Base-by-base conservation (phyloP, 2,888 invertebrate genomes). In the Elgonia sp. region DNA sequence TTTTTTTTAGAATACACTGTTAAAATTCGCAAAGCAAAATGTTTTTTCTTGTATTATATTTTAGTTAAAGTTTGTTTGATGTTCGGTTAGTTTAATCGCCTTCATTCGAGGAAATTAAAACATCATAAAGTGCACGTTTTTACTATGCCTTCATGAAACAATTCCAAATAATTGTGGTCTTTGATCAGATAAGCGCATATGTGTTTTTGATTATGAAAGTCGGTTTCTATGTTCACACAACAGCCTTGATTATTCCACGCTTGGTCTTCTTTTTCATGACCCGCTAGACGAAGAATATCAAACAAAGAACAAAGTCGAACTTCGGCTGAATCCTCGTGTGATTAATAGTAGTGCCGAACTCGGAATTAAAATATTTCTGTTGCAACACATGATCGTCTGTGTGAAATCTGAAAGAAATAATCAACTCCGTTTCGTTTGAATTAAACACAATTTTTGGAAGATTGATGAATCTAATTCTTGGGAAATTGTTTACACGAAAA, bases 171-270 rank as follows among this genome's bases (percentile, higher is more conserved):
- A 79, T 39, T 50, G 12, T 62, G 42, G 42, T 50, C 42, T 50
- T 57, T 37, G 70, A 60, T 80, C 50, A 70, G 69, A 80, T 53
- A 80, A 62, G 21, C 9, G 62, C 42, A 62, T 40, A 29, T 62
- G n/a, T 53, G 57, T 50, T 70, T 80, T 20, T 21, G 72, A 81
- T 81, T 81, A 65, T 40, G 81, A 81, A 81, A 81, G 53, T 40
- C 72, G 21, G 55, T 62, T 72, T 55, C 29, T 72, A 39, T 21
- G 67, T 62, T 79, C 70, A 62, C 60, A 63, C 70, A 53, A 55
- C 60, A 46, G 60, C 10, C 60, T 60, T 29, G 60, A 60, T 73
- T 42, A 60, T 60, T 21, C 57, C 39, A 40, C 40, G 73, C 5
- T 46, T 37, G 60, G 60, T 60, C 60, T 42, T 57, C 72, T 73